A percentile compares a stretch with the other conserved stretches of the same genome.
Evolutionary conservation across 1,140 invertebrate genomes (phyloP).

Genomic region (Colletes gigas): DNA sequence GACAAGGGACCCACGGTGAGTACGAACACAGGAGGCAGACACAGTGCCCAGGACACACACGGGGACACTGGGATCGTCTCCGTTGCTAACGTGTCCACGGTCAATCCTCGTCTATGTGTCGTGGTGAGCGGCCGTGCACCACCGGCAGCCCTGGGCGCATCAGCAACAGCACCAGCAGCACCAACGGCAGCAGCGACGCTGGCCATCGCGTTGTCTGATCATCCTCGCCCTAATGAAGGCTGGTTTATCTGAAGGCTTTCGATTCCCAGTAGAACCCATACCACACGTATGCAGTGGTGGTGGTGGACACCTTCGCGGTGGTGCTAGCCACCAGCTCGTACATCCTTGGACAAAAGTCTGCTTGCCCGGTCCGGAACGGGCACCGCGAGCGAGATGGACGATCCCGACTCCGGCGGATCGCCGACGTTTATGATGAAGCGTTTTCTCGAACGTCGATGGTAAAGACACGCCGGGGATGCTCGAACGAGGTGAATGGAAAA

Average conservation of each 20-base stretch:
- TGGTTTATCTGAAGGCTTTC: constrained; percentile 81
- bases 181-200: constrained; percentile 67
- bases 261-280: constrained; percentile 81
- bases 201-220: constrained; percentile 81
- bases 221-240: constrained; percentile 81
- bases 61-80: constrained; percentile 53
- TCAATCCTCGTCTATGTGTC: constrained; percentile 62
- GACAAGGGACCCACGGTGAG: constrained; percentile 71
- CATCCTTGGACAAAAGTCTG: constrained; percentile 77
- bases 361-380: background rate
- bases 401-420: background rate
- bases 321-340: constrained; percentile 78
- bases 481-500: constrained; percentile 11
- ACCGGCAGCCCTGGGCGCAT: constrained; percentile 47
- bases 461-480: background rate
- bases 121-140: constrained; percentile 63
- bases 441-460: background rate
- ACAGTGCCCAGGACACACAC: constrained; percentile 57
- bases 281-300: constrained; percentile 73
- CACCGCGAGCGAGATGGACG: background rate
- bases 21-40: constrained; percentile 61
- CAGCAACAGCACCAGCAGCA: constrained; percentile 62
- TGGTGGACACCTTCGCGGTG: constrained; percentile 79
- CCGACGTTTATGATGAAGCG: constrained; percentile 1
- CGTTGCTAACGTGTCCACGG: constrained; percentile 47